Base-by-base conservation (phyloP, 2,888 invertebrate species). In the Eurytoma californica region DNA sequence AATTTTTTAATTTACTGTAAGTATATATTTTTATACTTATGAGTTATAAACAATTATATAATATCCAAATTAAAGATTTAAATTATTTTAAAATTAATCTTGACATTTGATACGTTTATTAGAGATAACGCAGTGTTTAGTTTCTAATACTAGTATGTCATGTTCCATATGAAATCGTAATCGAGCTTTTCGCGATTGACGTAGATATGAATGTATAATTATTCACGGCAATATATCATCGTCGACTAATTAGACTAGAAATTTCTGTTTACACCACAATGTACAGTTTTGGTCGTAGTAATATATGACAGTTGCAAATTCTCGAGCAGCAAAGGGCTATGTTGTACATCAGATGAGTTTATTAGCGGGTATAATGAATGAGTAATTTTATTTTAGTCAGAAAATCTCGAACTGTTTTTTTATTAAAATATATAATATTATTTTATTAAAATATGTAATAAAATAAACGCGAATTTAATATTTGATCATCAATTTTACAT, bases 171-270 rank as follows among this genome's bases (percentile, higher is more conserved):
- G 20, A 49, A 74, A 57, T 69, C 53, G 61, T 63, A 61, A 53
- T 61, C 47, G 24, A 67, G 24, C 53, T 55, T 55, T 55, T 68
- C 12, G 5, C 14, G 49, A 70, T 74, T 60, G 65, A 30, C 53
- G n/a, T 20, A 47, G 14, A 14, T 18, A 3, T 13, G 28, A 53
- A 7, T 14, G n/a, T 66, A 49, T 60, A 66, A 58, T 70, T 65
- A 51, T 57, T 16, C 20, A 30, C 18, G 67, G 60, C 65, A 74
- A 75, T 77, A 72, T 77, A 58, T 76, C 77, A 69, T 20, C 24
- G 16, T 58, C 24, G 51, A 47, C 53, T 78, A 78, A 80, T 80
- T 78, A 68, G 14, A 65, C 67, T 75, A 58, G 69, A 77, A 75
- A 77, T 60, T 51, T 74, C 74, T 75, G 72, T 74, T 78, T 75